Base-by-base conservation (phyloP, 2,888 invertebrate genomes). In the Trachelus stipa region DNA sequence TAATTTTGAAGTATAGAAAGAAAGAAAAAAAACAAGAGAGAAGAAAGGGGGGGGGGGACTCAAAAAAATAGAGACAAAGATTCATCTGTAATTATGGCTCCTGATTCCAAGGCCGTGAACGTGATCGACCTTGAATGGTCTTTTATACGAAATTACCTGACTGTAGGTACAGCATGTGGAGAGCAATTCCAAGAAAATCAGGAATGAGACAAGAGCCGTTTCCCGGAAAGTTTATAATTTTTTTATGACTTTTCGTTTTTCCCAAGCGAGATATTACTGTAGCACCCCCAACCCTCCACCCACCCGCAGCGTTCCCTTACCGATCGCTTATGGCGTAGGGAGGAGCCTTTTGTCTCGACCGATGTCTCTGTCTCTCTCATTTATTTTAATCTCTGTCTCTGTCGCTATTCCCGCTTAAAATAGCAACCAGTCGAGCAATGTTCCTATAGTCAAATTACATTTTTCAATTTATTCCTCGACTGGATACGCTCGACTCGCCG, bases 381-480 rank as follows among this genome's bases (percentile, higher is more conserved):
- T 35, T 56, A 6, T 23, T 15, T 40, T 56, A 15, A 2, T 56
- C 56, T 56, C 23, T 56, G 9, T 23, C 56, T 9, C 23, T 9
- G 23, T 56, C 23, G 9, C 2, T 56, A 9, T 56, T 23, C 56
- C 2, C 23, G 56, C 56, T 56, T 56, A 56, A 56, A 56, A 56
- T 56, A 56, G 56, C 56, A 56, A 23, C 23, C 56, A 23, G 56
- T 56, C 56, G 23, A 56, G 56, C 56, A 56, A 56, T 35, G 35
- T 56, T 56, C 56, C 56, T 56, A 56, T 56, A 56, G 56, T 56
- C 15, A 56, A 56, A 56, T 56, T 56, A 56, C 56, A 56, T 40
- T 40, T 37, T 34, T 40, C 34, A 40, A 74, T 74, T 74, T 34
- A 40, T 34, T 75, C 34, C 56, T n/a, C 33, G 69, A 31, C 75